Conservation (phyloP, 2,113 vertebrate species). For the Macrotis lagotis region DNA sequence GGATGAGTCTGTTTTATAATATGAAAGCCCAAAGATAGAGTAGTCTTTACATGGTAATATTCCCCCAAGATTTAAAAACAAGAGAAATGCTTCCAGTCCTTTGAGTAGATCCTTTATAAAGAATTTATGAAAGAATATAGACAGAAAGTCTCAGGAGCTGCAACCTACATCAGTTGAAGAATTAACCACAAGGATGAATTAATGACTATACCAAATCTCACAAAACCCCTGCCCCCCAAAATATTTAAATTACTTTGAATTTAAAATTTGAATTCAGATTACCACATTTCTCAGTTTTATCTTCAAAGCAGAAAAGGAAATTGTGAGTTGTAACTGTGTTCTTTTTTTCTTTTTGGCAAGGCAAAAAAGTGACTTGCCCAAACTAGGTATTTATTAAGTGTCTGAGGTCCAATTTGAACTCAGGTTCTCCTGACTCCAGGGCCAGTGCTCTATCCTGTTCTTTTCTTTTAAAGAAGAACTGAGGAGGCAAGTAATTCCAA, state of each 20-base stretch:
- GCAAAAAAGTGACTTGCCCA: too few relatives aligned
- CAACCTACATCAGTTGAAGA: neutral
- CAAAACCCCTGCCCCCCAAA: neutral
- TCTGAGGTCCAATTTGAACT: too few relatives aligned
- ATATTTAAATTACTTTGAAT: neutral
- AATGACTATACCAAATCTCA: neutral
- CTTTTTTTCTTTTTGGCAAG: too few relatives aligned
- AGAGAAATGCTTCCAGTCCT: neutral
- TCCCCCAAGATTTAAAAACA: neutral
- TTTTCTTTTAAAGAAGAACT: constrained; percentile 18
- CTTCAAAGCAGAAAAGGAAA: constrained; percentile 22
- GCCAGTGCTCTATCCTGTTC: too few relatives aligned
- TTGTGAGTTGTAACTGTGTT: neutral
- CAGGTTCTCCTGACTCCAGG: too few relatives aligned
- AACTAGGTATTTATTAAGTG: too few relatives aligned
- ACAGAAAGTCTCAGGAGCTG: neutral
- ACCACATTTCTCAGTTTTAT: neutral
- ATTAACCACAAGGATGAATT: neutral
- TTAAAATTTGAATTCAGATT: too few relatives aligned
- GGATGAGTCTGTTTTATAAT: neutral
- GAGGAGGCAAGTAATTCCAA: neutral
- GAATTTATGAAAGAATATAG: neutral
- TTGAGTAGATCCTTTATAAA: neutral
- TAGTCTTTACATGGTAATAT: neutral
- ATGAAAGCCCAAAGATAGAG: neutral